Evolutionary conservation across 2,113 vertebrate species (phyloP), one percentile per base, ranked within the genome.

Genomic region (Gymnobelideus leadbeateri): DNA sequence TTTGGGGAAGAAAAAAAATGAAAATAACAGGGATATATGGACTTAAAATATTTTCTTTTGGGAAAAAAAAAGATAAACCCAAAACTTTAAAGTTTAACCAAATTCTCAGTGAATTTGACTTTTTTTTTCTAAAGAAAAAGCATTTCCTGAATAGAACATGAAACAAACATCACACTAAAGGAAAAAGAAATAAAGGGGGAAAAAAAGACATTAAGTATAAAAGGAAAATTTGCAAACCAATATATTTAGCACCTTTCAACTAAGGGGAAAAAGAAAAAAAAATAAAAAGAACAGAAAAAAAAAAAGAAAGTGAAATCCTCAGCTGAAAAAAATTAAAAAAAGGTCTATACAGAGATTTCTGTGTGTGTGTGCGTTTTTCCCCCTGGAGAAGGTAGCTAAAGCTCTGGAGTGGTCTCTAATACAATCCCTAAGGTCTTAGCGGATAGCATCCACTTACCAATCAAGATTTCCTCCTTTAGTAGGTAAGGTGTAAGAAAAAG

Each of bases 401-500:
- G 99, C 97, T 93, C 99, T 99, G 97, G 97, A 99, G 99, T 99
- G 99, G 99, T 99, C 99, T 99, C 99, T 99, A 99, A 99, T 98
- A 99, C 99, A 99, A 98, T 98, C 99, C 99, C 99, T 99, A 98
- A 98, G 98, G 99, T 99, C 99, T 99, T 98, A 97, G 99, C 99
- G 99, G 99, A 99, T 99, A 99, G 99, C 99, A 99, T 99, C 99
- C 99, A 99, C 99, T 99, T 99, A 99, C 99, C 99, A 99, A 99
- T 99, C 99, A 99, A 99, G 99, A 99, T 99, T 99, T 99, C 99
- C 99, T 99, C 99, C 99, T 99, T 99, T 99, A 99, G 99, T 99
- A 99, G 99, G 99, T 99, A 99, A 99, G 99, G 99, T 99, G 99
- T 99, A 99, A 99, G 99, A 99, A 99, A 99, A 99, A 99, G 99